These are phyloP conservation scores for Umimayanthus kanabou DNA, from an alignment of 92 coral and sea anemone species.

Conservation along the genomic window DNA sequence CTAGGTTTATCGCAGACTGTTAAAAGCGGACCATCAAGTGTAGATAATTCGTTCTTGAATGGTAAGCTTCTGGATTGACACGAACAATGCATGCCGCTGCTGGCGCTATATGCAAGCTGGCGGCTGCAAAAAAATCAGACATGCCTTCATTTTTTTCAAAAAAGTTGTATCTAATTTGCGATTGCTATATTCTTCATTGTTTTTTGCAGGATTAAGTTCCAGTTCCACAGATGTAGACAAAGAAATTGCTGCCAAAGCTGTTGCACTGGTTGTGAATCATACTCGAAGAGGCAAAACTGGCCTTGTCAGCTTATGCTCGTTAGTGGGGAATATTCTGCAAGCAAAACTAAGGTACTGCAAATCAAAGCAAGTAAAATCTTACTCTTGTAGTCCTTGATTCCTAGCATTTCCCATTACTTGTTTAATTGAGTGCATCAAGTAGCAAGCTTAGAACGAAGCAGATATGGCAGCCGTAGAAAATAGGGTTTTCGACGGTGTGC, in stretches of 20 bases:
- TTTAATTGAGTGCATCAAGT: no score
- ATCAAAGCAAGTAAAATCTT: not conserved
- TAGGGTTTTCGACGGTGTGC: not conserved
- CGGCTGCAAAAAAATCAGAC: not conserved
- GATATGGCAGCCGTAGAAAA: no score
- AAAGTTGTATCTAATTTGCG: not conserved
- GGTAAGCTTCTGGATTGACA: constrained; percentile 12
- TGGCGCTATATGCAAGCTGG: no score
- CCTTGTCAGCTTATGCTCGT: constrained; percentile 20
- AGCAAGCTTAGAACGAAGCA: no score
- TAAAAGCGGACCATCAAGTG: not conserved
- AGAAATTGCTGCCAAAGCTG: constrained; percentile 31
- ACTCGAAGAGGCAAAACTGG: constrained; percentile 31
- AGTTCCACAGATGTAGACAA: constrained; percentile 18
- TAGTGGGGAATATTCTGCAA: constrained; percentile 28
- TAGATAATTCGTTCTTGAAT: not conserved
- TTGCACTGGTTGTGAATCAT: constrained; percentile 9
- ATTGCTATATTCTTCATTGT: not conserved
- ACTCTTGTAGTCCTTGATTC: not conserved
- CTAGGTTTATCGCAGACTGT: not conserved
- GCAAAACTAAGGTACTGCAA: constrained; percentile 15
- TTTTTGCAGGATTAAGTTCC: constrained; percentile 13
- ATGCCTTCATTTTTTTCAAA: not conserved
- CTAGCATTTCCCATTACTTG: no score
- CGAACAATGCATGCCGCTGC: not conserved